Conservation (phyloP, 2,797 vertebrate species). For the Gambelia wislizenii region DNA sequence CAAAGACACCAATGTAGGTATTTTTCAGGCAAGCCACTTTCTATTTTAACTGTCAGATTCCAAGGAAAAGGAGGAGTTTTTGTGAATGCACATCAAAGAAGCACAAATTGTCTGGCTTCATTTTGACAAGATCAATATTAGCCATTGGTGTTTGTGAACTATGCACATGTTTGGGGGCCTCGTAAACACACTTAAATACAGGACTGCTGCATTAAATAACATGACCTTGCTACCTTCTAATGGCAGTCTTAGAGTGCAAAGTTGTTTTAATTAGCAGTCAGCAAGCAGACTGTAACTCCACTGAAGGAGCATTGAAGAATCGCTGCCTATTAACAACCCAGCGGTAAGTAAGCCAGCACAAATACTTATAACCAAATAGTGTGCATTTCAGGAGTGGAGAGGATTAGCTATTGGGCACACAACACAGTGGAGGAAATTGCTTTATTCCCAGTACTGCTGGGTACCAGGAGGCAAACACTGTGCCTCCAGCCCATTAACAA, state of each 20-base stretch:
- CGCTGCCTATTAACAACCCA: conserved; percentile 89
- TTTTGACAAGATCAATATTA: conserved; percentile 67
- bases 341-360: conserved; percentile 87
- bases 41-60: conserved; percentile 50
- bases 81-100: conserved; percentile 59
- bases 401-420: conserved; percentile 90
- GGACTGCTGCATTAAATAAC: conserved; percentile 79
- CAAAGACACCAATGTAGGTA: conserved; percentile 28
- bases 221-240: conserved; percentile 84
- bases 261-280: conserved; percentile 89
- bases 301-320: conserved; percentile 88
- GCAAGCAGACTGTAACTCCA: conserved; percentile 87
- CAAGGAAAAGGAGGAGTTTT: neutral
- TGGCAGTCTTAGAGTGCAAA: conserved; percentile 82
- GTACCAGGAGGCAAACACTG: conserved; percentile 88
- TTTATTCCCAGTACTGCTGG: conserved; percentile 89
- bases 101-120: conserved; percentile 43
- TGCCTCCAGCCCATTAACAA: conserved; percentile 87
- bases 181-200: conserved; percentile 77
- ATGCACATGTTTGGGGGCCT: conserved; percentile 47
- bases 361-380: conserved; percentile 90
- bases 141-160: conserved; percentile 59
- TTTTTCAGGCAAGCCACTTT: neutral
- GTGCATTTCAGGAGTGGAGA: conserved; percentile 87
- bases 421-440: conserved; percentile 89